phyloP scores from a whole-genome alignment of 2,113 vertebrate species.

The Elephas maximus region DNA sequence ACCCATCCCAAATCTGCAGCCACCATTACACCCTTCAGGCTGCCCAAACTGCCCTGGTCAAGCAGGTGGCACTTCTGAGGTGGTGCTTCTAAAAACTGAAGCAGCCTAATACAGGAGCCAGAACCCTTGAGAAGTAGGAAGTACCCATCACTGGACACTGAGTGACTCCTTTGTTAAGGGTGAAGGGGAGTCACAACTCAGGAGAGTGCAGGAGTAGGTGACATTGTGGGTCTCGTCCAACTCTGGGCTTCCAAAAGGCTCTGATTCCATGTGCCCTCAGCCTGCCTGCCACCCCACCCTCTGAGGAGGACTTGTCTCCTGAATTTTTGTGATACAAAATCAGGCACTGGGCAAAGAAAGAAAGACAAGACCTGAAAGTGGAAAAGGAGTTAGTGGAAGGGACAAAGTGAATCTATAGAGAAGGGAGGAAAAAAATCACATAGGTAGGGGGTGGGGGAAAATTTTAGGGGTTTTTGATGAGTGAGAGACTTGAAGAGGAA shows the following conservation, averaged over 20 bases:
- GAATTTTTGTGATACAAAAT: background rate
- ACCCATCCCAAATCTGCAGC: background rate
- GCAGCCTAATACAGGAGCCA: no score
- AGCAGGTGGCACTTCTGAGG: background rate
- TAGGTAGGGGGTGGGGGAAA: accelerated
- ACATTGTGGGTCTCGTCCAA: background rate
- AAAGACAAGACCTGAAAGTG: background rate
- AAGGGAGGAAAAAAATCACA: background rate
- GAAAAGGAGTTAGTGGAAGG: background rate
- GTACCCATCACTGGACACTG: background rate
- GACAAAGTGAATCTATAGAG: background rate
- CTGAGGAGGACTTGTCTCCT: background rate
- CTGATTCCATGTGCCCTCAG: background rate
- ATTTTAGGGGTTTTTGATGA: background rate
- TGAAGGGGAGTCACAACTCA: no score
- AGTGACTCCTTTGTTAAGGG: background rate
- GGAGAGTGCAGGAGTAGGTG: background rate
- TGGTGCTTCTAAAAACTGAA: background rate
- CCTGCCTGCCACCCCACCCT: background rate
- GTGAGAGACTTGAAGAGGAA: background rate
- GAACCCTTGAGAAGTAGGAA: accelerated
- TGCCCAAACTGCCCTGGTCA: background rate
- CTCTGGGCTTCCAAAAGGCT: background rate
- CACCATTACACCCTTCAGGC: background rate
- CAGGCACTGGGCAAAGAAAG: background rate